Conservation (phyloP, 1,140 invertebrate species). For the Achroia grisella region DNA sequence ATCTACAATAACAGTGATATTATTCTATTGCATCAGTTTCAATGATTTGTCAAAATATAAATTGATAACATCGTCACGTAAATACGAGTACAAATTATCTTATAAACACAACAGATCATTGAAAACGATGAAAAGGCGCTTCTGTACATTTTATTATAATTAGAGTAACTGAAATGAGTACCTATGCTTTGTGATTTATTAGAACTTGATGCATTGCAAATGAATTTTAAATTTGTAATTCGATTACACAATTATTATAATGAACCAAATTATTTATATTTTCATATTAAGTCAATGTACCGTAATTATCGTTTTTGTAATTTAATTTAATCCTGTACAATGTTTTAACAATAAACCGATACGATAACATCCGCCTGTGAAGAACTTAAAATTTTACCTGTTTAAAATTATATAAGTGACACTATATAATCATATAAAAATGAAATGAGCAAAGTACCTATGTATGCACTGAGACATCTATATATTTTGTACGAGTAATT, state of each 20-base stretch:
- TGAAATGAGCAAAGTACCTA: constrained; percentile 18
- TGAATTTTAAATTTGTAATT: not conserved
- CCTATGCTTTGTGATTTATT: constrained; percentile 36
- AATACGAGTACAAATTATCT: no score
- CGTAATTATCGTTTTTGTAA: not conserved
- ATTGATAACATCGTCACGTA: no score
- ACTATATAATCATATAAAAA: not conserved
- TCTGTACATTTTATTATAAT: no score
- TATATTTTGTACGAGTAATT: constrained; percentile 43
- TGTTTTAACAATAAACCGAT: constrained; percentile 6
- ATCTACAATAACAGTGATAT: no score
- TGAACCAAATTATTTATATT: no score
- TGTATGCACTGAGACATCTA: constrained; percentile 34
- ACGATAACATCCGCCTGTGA: constrained; percentile 18
- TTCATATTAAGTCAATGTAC: no score
- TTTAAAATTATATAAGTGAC: constrained; percentile 4
- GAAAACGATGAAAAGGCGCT: no score
- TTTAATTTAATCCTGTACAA: not conserved
- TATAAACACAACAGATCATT: no score
- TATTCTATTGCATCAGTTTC: not conserved
- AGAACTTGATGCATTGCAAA: constrained; percentile 28
- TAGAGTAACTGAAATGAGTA: no score
- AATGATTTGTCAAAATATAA: not conserved
- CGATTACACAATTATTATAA: not conserved
- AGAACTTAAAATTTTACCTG: constrained; percentile 17